phyloP scores from a whole-genome alignment of 1,140 invertebrate genomes.

The Zaprionus ornatus region DNA sequence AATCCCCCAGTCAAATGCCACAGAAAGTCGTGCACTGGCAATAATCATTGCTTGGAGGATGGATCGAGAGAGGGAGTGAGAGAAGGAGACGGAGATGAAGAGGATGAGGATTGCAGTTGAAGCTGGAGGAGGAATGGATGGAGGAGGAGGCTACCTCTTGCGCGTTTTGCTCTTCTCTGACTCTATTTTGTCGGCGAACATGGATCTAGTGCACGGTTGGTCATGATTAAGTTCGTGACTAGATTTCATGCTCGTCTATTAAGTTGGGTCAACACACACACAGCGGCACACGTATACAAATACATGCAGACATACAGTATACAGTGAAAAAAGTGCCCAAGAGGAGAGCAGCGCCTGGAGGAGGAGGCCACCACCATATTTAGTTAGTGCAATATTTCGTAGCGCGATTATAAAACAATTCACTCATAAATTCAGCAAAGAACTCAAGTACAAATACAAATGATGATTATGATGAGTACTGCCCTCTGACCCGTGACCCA shows the following conservation, averaged over 20 bases:
- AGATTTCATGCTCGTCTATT: slow-evolving; percentile 84
- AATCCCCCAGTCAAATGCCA: slow-evolving; percentile 62
- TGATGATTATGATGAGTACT: slow-evolving; percentile 30
- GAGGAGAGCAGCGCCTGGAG: slow-evolving; percentile 37
- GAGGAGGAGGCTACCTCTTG: slow-evolving; percentile 6
- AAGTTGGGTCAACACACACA: slow-evolving; percentile 83
- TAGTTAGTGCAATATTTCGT: slow-evolving; percentile 19
- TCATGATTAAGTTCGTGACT: slow-evolving; percentile 84
- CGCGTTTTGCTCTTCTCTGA: slow-evolving; percentile 72
- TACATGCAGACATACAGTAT: slow-evolving; percentile 1
- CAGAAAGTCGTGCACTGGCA: slow-evolving; percentile 75
- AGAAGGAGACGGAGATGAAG: not conserved
- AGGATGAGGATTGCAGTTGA: not conserved
- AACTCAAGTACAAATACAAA: slow-evolving; percentile 1
- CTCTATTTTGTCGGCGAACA: slow-evolving; percentile 84
- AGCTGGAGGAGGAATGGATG: not conserved
- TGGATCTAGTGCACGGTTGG: slow-evolving; percentile 84
- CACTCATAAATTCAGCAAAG: slow-evolving; percentile 3
- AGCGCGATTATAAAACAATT: slow-evolving; percentile 18
- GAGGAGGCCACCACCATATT: slow-evolving; percentile 20
- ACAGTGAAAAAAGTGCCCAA: slow-evolving; percentile 10
- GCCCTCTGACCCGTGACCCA: slow-evolving; percentile 75
- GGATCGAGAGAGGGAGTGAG: slow-evolving; percentile 4
- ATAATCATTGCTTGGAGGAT: slow-evolving; percentile 69
- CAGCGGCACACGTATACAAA: slow-evolving; percentile 30